These are phyloP conservation scores for Eufriesea mexicana DNA, from an alignment of 1,140 invertebrate species.

Conservation along the genomic window DNA sequence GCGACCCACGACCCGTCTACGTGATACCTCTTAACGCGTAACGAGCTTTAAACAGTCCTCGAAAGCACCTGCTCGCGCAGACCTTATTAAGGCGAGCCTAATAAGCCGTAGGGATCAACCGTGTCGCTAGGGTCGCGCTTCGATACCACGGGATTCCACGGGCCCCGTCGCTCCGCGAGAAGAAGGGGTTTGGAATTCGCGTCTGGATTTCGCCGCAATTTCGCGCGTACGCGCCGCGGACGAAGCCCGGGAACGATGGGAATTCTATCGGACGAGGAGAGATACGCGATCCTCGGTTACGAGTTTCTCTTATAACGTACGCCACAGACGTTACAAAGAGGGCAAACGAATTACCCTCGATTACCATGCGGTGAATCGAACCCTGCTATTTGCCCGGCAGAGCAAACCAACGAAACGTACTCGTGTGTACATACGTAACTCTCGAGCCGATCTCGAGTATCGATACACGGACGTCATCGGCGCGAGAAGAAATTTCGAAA, in stretches of 20 bases:
- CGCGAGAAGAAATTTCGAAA: slow-evolving; percentile 35
- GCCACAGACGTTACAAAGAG: background rate
- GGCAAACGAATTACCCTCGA: slow-evolving; percentile 7
- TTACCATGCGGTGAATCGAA: background rate
- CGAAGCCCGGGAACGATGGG: too few species aligned
- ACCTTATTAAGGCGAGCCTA: slow-evolving; percentile 27
- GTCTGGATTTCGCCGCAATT: too few species aligned
- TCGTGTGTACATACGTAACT: too few species aligned
- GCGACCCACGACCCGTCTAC: slow-evolving; percentile 68
- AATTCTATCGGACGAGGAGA: too few species aligned
- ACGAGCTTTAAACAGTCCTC: slow-evolving; percentile 51
- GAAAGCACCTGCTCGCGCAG: slow-evolving; percentile 46
- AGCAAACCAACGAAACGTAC: background rate
- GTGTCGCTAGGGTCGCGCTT: background rate
- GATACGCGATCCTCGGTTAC: too few species aligned
- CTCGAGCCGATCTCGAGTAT: too few species aligned
- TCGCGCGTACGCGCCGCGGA: too few species aligned
- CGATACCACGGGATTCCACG: background rate
- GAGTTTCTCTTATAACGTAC: background rate
- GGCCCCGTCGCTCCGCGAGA: background rate
- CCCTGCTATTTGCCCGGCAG: background rate
- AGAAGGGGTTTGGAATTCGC: background rate
- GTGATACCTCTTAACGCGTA: slow-evolving; percentile 55
- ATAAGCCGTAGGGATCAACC: background rate
- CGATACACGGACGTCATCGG: too few species aligned